Conservation (phyloP, 1,140 invertebrate genomes). For the Aphelenchoides avenae region DNA sequence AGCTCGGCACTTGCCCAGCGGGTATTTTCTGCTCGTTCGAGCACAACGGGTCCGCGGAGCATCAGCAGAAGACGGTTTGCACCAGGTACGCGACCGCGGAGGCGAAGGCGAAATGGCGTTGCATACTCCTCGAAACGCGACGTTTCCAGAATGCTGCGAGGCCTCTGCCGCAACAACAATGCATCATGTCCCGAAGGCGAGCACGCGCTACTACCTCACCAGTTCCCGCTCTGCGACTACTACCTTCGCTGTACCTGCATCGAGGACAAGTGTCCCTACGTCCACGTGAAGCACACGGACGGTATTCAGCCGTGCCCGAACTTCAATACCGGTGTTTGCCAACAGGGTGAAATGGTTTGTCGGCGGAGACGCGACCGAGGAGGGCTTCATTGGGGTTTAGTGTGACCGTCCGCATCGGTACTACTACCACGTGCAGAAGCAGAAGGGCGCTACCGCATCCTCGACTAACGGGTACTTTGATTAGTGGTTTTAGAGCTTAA, state of each 20-base stretch:
- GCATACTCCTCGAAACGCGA: neutral
- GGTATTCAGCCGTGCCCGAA: slow-evolving; percentile 18
- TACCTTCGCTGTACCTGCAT: slow-evolving; percentile 28
- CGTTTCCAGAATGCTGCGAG: slow-evolving; percentile 39
- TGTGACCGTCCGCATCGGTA: slow-evolving; percentile 37
- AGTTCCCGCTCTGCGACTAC: slow-evolving; percentile 42
- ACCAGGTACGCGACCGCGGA: slow-evolving; percentile 13
- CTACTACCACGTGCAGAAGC: slow-evolving; percentile 20
- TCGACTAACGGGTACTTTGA: too few relatives aligned
- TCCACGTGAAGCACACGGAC: slow-evolving; percentile 44
- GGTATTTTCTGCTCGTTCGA: slow-evolving; percentile 32
- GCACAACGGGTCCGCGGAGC: slow-evolving; percentile 24
- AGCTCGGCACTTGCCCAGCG: slow-evolving; percentile 17
- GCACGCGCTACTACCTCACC: slow-evolving; percentile 28
- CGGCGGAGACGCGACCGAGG: neutral
- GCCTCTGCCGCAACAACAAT: slow-evolving; percentile 38
- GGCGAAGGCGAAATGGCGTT: slow-evolving; percentile 8
- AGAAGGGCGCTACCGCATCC: too few relatives aligned
- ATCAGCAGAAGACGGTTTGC: slow-evolving; percentile 23
- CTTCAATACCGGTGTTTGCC: slow-evolving; percentile 37
- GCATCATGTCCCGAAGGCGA: slow-evolving; percentile 23
- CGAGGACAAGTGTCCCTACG: slow-evolving; percentile 32
- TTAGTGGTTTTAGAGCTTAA: too few relatives aligned
- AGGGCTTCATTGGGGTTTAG: slow-evolving; percentile 22
- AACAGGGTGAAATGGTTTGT: slow-evolving; percentile 38